Evolutionary conservation across 2,888 invertebrate species (phyloP).

Genomic region (Mimumesa dahlbomi): DNA sequence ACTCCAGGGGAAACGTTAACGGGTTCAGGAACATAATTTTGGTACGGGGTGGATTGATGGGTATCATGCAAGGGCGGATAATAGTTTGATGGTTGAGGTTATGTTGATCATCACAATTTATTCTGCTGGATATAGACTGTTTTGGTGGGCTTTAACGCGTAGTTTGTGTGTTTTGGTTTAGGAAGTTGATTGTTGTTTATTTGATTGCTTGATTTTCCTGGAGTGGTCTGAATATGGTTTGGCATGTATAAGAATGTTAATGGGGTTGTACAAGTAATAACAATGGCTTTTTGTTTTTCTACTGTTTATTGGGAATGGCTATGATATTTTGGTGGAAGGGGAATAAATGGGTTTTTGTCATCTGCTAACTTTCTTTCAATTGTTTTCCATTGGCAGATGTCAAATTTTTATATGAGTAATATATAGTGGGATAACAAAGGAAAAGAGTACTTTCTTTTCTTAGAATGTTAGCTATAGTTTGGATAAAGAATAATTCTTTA

Average conservation of each 20-base stretch:
- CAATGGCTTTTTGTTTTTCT: slow-evolving; percentile 17
- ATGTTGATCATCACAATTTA: slow-evolving; percentile 64
- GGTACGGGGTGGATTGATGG: no score
- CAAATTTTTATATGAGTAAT: no score
- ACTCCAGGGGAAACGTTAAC: no score
- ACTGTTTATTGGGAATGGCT: not conserved
- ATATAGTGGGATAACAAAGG: no score
- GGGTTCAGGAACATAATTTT: no score
- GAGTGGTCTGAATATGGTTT: no score
- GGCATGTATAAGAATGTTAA: no score
- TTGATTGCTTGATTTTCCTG: no score
- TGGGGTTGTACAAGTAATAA: slow-evolving; percentile 37
- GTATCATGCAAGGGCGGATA: not conserved
- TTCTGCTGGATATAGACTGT: slow-evolving; percentile 43
- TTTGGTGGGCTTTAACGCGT: slow-evolving; percentile 39
- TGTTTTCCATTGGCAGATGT: no score
- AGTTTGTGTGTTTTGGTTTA: slow-evolving; percentile 42
- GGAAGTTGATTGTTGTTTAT: no score
- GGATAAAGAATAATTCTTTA: slow-evolving; percentile 7
- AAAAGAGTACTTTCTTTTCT: not conserved
- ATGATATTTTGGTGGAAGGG: not conserved
- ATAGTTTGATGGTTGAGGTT: slow-evolving; percentile 56
- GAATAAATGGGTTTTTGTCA: no score
- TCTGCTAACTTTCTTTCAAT: no score
- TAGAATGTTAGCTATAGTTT: not conserved